phyloP scores from a whole-genome alignment of 2,113 vertebrate species.

The Aspiorhynchus laticeps region DNA sequence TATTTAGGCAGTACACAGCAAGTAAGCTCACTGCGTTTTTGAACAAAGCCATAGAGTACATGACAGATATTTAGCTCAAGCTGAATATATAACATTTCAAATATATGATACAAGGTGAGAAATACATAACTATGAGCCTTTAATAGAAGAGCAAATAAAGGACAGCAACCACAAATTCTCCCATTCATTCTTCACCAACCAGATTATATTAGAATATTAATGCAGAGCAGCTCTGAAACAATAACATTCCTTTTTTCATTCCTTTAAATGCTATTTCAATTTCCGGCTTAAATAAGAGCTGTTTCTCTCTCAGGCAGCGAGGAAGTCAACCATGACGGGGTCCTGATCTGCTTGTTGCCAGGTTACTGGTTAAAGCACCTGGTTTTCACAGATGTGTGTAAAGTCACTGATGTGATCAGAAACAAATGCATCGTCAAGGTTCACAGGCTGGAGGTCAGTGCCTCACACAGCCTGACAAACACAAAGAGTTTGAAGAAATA shows the following conservation, averaged over 20 bases:
- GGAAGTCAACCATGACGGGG: slow-evolving; percentile 21
- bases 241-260: slow-evolving; percentile 40
- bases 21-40: not conserved
- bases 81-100: not conserved
- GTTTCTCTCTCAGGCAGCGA: slow-evolving; percentile 20
- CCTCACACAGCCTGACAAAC: not conserved
- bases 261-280: slow-evolving; percentile 18
- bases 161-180: not conserved
- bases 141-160: not conserved
- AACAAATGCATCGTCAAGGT: not conserved
- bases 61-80: not conserved
- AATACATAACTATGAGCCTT: not conserved
- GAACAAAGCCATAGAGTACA: not conserved
- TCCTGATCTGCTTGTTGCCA: slow-evolving; percentile 18
- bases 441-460: not conserved
- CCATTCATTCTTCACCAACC: slow-evolving; percentile 24
- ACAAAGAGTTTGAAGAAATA: not conserved
- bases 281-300: slow-evolving; percentile 39
- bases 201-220: slow-evolving; percentile 38
- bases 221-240: slow-evolving; percentile 3
- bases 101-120: not conserved
- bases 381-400: slow-evolving; percentile 3
- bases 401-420: not conserved
- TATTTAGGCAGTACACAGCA: not conserved
- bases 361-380: not conserved